Base-by-base conservation (phyloP, 2,113 vertebrate species). In the Heterotilapia buettikoferi region DNA sequence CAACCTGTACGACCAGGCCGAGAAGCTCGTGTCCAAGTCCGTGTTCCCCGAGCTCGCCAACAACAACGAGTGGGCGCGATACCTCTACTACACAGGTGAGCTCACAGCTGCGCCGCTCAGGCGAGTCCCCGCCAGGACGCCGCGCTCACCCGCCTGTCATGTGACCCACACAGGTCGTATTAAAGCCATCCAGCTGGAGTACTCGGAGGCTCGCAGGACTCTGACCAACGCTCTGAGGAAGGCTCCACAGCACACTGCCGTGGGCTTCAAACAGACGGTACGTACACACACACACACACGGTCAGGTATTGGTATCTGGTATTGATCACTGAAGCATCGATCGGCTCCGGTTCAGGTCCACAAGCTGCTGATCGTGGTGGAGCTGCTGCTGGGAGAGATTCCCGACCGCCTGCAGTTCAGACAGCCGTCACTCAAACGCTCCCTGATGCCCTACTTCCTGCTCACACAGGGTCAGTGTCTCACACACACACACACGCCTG, bases 41-140 rank as follows among this genome's bases (percentile, higher is more conserved):
- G 97, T 99, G 86, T 99, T 99, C 82, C 99, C 98, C 0, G 99
- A 99, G 91, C 98, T 98, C 73, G 98, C 98, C 93, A 99, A 98
- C 96, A 99, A 99, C 97, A 99, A 99, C 2, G 99, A 99, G 96
- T 99, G 99, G 99, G 99, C 99, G 54, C 94, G 98, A n/a, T 98
- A 99, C 94, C 98, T 99, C 76, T 99, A 99, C 93, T 99, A 99
- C 95, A 99, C 99, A 88, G 98, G 98, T 98, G 19, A 86, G 89
- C 5, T 21, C 63, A 4, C 19, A 0, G 9, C 13, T 1, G 16
- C 12, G 3, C 1, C 13, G 1, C 54, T 19, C 19, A 8, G n/a
- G 19, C 12, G 4, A 24, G 26, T 6, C 5, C 33, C 4, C 4
- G 18, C 12, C 13, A 19, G 19, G 8, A 13, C 4, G 2, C 1